Conservation (phyloP, 2,797 vertebrate genomes). For the Coendou prehensilis region DNA sequence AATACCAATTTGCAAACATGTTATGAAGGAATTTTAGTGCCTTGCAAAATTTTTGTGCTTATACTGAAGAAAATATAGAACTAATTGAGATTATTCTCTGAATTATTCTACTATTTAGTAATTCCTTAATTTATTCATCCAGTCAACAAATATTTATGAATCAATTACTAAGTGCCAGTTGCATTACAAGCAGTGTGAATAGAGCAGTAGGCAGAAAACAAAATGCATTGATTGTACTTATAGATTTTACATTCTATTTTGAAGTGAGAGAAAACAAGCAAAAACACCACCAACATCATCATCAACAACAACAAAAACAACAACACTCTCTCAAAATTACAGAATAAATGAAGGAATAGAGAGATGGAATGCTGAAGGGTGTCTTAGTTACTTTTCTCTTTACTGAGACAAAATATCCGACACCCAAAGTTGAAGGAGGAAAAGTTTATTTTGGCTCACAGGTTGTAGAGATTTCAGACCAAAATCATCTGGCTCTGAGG, state of each 20-base stretch:
- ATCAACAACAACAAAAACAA: background rate
- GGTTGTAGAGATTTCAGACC: too few species aligned
- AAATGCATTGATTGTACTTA: background rate
- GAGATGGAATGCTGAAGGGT: background rate
- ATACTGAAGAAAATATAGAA: background rate
- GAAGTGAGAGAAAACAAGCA: background rate
- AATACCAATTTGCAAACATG: background rate
- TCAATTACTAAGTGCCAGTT: background rate
- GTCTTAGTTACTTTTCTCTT: too few species aligned
- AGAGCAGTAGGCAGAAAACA: background rate
- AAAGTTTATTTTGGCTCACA: too few species aligned
- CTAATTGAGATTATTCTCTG: background rate
- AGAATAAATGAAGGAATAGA: slow-evolving; percentile 19
- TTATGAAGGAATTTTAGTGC: background rate
- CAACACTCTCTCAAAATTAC: background rate
- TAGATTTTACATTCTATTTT: background rate
- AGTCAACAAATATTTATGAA: background rate
- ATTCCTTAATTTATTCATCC: background rate
- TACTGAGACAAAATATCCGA: too few species aligned
- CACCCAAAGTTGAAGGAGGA: too few species aligned
- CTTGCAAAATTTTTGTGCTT: slow-evolving; percentile 21
- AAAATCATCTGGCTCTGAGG: too few species aligned
- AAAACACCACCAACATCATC: background rate
- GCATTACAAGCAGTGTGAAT: background rate
- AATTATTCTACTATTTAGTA: background rate